Evolutionary conservation across 1,140 invertebrate species (phyloP).

Genomic region (Chironomus striatipennis): DNA sequence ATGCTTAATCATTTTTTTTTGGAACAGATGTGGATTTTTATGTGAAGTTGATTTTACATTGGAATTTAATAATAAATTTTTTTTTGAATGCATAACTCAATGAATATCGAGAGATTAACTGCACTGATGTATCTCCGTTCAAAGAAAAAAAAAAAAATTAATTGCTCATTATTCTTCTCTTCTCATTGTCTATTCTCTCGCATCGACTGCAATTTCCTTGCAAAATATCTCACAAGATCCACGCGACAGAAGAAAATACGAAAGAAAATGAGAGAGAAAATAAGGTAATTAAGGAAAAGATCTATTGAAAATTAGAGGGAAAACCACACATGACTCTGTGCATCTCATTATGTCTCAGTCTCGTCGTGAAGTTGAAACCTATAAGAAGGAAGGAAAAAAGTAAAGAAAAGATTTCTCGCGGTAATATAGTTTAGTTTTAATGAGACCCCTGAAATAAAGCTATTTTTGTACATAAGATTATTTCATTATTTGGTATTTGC

Average conservation of each 20-base stretch:
- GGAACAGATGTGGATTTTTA: too few relatives aligned
- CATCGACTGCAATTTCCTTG: too few relatives aligned
- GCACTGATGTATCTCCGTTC: too few relatives aligned
- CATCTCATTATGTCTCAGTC: conserved; percentile 18
- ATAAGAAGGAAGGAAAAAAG: neutral
- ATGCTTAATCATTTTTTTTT: too few relatives aligned
- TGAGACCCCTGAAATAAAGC: conserved; percentile 16
- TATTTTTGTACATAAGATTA: neutral
- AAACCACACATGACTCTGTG: neutral
- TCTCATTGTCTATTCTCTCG: too few relatives aligned
- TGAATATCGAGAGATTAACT: too few relatives aligned
- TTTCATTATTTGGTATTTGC: neutral
- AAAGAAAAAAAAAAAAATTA: too few relatives aligned
- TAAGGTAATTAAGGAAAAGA: neutral
- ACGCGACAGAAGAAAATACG: neutral
- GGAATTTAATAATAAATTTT: too few relatives aligned
- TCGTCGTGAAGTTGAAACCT: neutral
- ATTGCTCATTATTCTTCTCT: too few relatives aligned
- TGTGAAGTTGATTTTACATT: too few relatives aligned
- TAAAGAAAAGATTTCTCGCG: neutral
- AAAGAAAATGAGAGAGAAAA: neutral
- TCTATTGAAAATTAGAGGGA: neutral
- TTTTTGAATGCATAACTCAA: too few relatives aligned
- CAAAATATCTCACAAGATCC: too few relatives aligned
- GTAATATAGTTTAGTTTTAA: neutral